Evolutionary conservation across 2,113 vertebrate genomes (phyloP).

Genomic region (Pampusana beccarii): DNA sequence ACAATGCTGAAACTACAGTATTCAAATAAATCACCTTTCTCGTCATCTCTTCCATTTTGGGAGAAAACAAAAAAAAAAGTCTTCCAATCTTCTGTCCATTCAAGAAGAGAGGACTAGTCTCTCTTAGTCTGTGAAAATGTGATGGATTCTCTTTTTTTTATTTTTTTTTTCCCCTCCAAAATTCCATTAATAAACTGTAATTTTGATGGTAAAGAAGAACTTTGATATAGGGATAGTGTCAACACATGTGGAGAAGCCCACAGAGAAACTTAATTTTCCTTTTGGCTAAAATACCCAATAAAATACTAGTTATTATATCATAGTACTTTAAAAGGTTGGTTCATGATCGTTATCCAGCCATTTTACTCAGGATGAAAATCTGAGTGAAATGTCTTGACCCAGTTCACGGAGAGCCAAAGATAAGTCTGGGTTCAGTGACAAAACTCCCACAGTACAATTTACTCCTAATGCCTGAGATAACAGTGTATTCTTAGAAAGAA

Average conservation of each 20-base stretch:
- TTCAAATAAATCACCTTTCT: constrained; percentile 20
- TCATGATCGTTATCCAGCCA: background rate
- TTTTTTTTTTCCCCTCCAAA: background rate
- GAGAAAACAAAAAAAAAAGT: background rate
- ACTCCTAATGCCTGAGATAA: background rate
- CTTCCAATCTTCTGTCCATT: constrained; percentile 17
- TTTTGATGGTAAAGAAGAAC: background rate
- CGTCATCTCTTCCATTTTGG: background rate
- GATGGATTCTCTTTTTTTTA: background rate
- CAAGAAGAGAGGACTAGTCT: background rate
- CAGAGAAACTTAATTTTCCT: background rate
- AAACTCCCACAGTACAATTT: background rate
- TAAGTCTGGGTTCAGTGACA: background rate
- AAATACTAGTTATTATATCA: background rate
- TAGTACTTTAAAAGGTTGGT: background rate
- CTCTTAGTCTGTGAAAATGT: background rate
- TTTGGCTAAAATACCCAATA: background rate
- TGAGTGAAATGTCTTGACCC: background rate
- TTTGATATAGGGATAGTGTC: background rate
- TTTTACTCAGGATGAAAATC: background rate
- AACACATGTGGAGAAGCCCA: background rate
- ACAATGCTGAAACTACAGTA: constrained; percentile 23
- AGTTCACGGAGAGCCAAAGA: background rate
- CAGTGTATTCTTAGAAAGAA: background rate
- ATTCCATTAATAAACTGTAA: background rate